Evolutionary conservation across 2,888 invertebrate species (phyloP), one percentile per base, ranked within the genome.

Genomic region (Hemithea aestivaria): DNA sequence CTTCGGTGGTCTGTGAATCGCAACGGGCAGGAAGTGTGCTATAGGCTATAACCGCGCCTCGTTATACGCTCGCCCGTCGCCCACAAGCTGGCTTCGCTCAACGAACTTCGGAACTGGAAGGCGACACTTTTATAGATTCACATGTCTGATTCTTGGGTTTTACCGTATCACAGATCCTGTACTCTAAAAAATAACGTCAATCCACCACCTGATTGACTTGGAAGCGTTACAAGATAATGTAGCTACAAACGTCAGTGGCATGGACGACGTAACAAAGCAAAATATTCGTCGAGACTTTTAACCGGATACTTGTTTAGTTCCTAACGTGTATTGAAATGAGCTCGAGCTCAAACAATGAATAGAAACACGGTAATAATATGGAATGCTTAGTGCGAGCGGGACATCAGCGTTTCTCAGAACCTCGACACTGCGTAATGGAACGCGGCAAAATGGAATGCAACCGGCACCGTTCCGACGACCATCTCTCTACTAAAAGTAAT

Each of bases 401-500:
- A 82, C 80, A 67, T 73, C 75, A 67, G 51, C 69, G 62, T 75
- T 84, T 84, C 84, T 80, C 67, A 70, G 83, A 85, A 84, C 61
- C 66, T 63, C 73, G 71, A 72, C 73, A 64, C 72, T 76, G 74
- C 67, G 78, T 73, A 72, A 74, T 78, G 78, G 76, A 73, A 76
- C 74, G 72, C 74, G 66, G 69, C 65, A 61, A 74, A 73, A 69
- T 72, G 83, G 83, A 84, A 83, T 83, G 82, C 72, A 76, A 73
- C 71, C 54, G 53, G 60, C 51, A 56, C 48, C 58, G 57, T 58
- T 56, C 51, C 58, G 45, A 52, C 49, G 46, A 54, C 52, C 51
- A 40, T 48, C 55, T 56, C 52, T 60, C 45, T 43, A 51, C 57
- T 53, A 53, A 64, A 64, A 55, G 49, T 52, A 51, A 50, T 51